phyloP scores from a whole-genome alignment of 2,888 invertebrate species.

The Agrochola litura region DNA sequence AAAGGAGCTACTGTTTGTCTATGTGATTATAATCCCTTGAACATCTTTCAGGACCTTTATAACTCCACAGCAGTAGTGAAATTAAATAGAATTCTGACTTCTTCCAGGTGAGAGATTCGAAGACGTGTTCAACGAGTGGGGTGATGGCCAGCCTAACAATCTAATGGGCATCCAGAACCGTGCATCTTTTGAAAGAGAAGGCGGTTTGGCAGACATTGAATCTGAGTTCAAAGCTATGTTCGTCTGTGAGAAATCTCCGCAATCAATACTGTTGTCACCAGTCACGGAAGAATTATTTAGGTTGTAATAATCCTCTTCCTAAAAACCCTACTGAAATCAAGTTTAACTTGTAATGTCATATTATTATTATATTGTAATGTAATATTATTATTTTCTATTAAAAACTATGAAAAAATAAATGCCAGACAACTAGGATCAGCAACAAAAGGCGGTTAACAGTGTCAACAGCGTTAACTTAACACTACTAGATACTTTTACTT shows the following conservation, averaged over 20 bases:
- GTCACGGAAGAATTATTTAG: neutral
- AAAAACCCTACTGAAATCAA: neutral
- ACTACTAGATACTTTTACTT: no score
- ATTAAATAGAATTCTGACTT: neutral
- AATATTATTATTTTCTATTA: neutral
- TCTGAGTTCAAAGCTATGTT: constrained; percentile 17
- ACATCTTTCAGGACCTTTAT: neutral
- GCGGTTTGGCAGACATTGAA: neutral
- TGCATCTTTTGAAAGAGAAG: neutral
- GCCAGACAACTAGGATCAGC: no score
- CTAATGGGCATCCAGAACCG: neutral
- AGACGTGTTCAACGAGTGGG: constrained; percentile 22
- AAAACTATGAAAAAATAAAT: no score
- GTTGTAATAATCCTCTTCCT: neutral
- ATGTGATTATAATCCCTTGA: no score
- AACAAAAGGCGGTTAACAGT: no score
- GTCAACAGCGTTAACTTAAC: no score
- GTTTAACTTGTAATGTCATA: neutral
- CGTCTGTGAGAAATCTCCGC: constrained; percentile 28
- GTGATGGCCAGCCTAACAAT: neutral
- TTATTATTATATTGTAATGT: neutral
- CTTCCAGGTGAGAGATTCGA: constrained; percentile 16
- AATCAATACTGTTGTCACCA: neutral
- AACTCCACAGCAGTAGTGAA: neutral
- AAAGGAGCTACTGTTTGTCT: neutral